Conservation (phyloP, 2,113 vertebrate species). For the Jaculus jaculus region DNA sequence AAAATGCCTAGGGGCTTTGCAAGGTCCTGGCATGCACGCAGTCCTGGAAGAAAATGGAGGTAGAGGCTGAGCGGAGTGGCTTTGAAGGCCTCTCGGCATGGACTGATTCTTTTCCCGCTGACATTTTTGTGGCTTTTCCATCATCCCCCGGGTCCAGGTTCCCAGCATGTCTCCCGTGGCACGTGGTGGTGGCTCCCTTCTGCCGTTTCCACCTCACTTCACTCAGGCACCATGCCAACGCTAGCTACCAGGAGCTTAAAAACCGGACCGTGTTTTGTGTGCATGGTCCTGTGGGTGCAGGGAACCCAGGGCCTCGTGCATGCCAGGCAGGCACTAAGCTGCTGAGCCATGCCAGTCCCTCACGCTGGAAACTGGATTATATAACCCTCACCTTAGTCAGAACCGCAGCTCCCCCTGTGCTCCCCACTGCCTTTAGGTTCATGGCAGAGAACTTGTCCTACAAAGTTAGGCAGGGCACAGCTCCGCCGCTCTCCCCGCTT, state of each 20-base stretch:
- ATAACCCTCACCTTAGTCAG: not conserved
- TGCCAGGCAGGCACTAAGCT: not conserved
- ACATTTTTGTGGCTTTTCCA: not conserved
- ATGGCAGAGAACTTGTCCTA: not conserved
- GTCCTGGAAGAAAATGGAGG: not conserved
- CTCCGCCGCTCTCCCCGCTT: not conserved
- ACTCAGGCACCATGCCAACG: not conserved
- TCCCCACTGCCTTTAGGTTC: not conserved
- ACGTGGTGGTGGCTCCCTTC: not conserved
- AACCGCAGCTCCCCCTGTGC: not conserved
- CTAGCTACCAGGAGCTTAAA: not conserved
- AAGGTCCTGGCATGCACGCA: not conserved
- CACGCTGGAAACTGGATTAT: not conserved
- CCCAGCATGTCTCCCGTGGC: not conserved
- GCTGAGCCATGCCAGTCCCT: not conserved
- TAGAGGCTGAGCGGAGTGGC: not conserved
- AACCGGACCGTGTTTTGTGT: not conserved
- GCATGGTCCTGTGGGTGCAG: not conserved
- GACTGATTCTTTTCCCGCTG: not conserved
- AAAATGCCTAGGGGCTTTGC: not conserved
- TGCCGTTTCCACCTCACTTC: not conserved
- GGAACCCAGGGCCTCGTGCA: not conserved
- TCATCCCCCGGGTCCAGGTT: not conserved
- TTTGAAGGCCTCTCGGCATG: not conserved
- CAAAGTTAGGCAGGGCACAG: not conserved